Percentiles rank a stretch among this genome's conserved stretches.
phyloP scores from a whole-genome alignment of 1,140 invertebrate genomes.

The Euura lappo region DNA sequence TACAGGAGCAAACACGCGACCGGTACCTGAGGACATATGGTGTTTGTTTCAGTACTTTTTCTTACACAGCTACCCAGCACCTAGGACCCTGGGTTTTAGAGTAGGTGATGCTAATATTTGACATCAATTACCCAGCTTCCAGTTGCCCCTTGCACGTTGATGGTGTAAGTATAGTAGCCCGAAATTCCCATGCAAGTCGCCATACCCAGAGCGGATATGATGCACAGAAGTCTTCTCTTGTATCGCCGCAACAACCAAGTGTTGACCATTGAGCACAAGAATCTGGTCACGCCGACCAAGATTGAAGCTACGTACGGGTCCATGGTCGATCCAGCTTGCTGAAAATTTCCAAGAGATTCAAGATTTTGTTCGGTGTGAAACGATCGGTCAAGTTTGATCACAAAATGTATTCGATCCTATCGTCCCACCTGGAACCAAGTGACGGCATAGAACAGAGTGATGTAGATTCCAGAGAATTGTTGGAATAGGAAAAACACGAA shows the following conservation, averaged over 20 bases:
- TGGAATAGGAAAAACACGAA: slow-evolving; percentile 67
- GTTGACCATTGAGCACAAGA: slow-evolving; percentile 66
- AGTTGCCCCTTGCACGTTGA: slow-evolving; percentile 44
- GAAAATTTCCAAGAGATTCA: slow-evolving; percentile 30
- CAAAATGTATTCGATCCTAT: not conserved
- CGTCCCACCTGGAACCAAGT: slow-evolving; percentile 63
- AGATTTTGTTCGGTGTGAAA: not conserved
- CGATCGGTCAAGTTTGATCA: not conserved
- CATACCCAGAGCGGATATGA: slow-evolving; percentile 62
- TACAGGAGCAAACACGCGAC: slow-evolving; percentile 61
- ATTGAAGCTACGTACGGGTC: slow-evolving; percentile 64
- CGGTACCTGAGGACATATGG: slow-evolving; percentile 43
- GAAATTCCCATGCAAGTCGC: slow-evolving; percentile 60
- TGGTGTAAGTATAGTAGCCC: slow-evolving; percentile 59
- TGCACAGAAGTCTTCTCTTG: slow-evolving; percentile 60
- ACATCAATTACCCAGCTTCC: slow-evolving; percentile 34
- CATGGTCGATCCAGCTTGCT: slow-evolving; percentile 59
- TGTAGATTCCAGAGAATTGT: slow-evolving; percentile 70
- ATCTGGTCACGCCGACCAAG: slow-evolving; percentile 68
- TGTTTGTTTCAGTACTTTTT: not conserved
- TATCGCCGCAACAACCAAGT: slow-evolving; percentile 61
- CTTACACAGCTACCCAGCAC: no score
- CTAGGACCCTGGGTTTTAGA: no score
- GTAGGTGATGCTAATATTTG: no score
- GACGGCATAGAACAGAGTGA: slow-evolving; percentile 75